Base-by-base conservation (phyloP, 2,797 vertebrate genomes). In the Peromyscus aztecus region DNA sequence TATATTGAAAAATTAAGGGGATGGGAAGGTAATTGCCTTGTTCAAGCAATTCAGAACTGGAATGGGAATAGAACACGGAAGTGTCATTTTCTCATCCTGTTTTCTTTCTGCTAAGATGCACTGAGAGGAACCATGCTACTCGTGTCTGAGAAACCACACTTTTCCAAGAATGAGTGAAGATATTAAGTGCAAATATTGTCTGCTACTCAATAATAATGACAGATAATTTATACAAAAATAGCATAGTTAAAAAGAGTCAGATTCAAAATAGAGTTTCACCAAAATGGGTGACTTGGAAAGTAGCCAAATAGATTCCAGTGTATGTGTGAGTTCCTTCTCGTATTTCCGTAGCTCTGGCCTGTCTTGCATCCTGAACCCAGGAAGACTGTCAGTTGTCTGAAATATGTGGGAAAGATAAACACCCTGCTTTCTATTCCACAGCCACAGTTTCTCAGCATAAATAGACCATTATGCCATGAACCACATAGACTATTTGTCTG, bases 1-100 rank as follows among this genome's bases (percentile, higher is more conserved):
- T 82, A 93, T 94, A 93, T 65, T 46, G 90, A 95, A 96, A 97
- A 96, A 78, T 94, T 94, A 95, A 96, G 63, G 57, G 40, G 40
- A 23, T 83, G 21, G 37, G 59, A 92, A 95, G 83, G 63, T 61
- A 91, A 92, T 55, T 95, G 89, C 67, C 88, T 95, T 76, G 21
- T 89, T 95, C 27, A 87, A 95, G 69, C 91, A 61, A 69, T 59
- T 96, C 91, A 55, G 63, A 34, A 81, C 94, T 95, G 89, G 97
- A 87, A 96, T 80, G 78, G 57, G 24, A 96, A 59, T 27, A 61
- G 78, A 81, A 89, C 80, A 84, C 49, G 57, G 24, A 94, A 76
- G 43, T 71, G 31, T 52, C 21, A 24, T 49, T 86, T 92, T 67
- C 63, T 94, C 19, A 63, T 92, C 89, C 86, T 46, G 59, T 95